Evolutionary conservation across 1,140 invertebrate genomes (phyloP), one percentile per base, ranked within the genome.

Genomic region (Solen grandis): DNA sequence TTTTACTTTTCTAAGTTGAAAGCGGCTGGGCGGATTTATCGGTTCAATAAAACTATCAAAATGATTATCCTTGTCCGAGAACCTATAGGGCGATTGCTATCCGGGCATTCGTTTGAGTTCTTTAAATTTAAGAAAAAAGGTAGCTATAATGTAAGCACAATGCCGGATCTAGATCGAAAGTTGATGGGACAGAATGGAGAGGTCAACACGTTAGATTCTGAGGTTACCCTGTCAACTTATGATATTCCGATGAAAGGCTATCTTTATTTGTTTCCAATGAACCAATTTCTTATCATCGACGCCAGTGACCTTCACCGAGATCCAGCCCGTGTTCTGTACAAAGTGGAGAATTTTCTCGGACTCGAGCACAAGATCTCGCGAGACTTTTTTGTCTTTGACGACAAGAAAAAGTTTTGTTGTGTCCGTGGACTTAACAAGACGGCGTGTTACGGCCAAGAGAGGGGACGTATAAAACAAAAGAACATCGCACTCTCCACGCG

Each of bases 171-270:
- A n/a, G n/a, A n/a, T n/a, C n/a, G n/a, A n/a, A n/a, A n/a, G n/a
- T n/a, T n/a, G n/a, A n/a, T n/a, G n/a, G n/a, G n/a, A n/a, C n/a
- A n/a, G n/a, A n/a, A n/a, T n/a, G n/a, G n/a, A n/a, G n/a, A n/a
- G n/a, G n/a, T n/a, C n/a, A n/a, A n/a, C n/a, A n/a, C n/a, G n/a
- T n/a, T n/a, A n/a, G n/a, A n/a, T n/a, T n/a, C n/a, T n/a, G n/a
- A n/a, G n/a, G n/a, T n/a, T n/a, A n/a, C n/a, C n/a, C n/a, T n/a
- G 38, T 76, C 2, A 65, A 63, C 13, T 29, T 50, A 35, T 33
- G 65, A 25, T 76, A 60, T 54, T 76, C 65, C 46, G 73, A 59
- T 22, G 22, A 63, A 10, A 76, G 54, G 22, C 27, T 0, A 5
- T 76, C 73, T 4, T 13, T 76, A 41, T 76, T 63, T 29, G 60